A percentile compares a stretch with the other conserved stretches of the same genome.
phyloP scores from a whole-genome alignment of 2,888 invertebrate genomes.

The Cheilosia grossa region DNA sequence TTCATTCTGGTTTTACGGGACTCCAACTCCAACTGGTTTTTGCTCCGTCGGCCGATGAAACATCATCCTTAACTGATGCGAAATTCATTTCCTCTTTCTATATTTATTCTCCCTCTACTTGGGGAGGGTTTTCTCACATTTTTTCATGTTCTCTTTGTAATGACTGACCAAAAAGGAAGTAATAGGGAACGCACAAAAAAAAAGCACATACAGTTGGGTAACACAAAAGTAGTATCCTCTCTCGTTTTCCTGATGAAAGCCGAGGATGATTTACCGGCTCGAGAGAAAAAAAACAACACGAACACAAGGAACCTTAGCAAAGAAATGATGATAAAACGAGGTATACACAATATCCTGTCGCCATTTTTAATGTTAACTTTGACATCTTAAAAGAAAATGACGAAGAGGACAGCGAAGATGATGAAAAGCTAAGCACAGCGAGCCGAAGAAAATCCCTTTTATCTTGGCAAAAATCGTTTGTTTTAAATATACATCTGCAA shows the following conservation, averaged over 20 bases:
- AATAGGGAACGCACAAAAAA: constrained; percentile 16
- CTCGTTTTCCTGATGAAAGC: constrained; percentile 27
- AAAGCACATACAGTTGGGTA: constrained; percentile 5
- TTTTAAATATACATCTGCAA: constrained; percentile 20
- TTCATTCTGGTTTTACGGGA: constrained; percentile 28
- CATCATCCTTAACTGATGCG: constrained; percentile 51
- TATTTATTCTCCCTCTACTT: not conserved
- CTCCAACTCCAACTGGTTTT: constrained; percentile 25
- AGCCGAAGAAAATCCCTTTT: constrained; percentile 43
- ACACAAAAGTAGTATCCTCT: constrained; percentile 46
- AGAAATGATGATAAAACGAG: constrained; percentile 60
- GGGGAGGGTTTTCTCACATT: not conserved
- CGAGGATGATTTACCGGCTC: constrained; percentile 39
- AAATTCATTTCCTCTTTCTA: constrained; percentile 47
- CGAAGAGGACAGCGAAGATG: constrained; percentile 14
- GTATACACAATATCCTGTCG: constrained; percentile 71
- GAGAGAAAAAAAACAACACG: not conserved
- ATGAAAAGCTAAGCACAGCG: constrained; percentile 12
- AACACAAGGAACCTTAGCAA: constrained; percentile 27
- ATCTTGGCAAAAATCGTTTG: constrained; percentile 45
- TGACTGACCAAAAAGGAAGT: constrained; percentile 51
- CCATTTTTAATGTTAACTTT: constrained; percentile 70
- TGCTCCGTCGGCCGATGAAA: constrained; percentile 25
- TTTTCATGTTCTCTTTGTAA: constrained; percentile 14
- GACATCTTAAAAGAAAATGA: constrained; percentile 53